Conservation (phyloP, 2,888 invertebrate genomes). For the Zhuqinia jingwanae region DNA sequence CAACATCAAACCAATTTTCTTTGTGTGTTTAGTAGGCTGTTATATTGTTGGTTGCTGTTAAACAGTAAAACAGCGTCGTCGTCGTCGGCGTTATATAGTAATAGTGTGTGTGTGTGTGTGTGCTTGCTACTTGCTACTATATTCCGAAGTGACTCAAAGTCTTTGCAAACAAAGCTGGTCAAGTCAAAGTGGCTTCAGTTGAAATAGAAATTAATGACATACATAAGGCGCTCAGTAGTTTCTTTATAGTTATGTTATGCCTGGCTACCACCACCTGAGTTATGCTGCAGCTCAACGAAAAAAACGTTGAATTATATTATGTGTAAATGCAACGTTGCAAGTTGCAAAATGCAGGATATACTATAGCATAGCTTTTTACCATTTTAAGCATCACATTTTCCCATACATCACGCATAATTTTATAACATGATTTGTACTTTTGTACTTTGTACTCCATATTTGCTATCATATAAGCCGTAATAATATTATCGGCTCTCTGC, state of each 20-base stretch:
- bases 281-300: background rate
- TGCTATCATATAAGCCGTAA: no score
- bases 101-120: background rate
- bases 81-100: no score
- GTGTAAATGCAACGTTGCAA: background rate
- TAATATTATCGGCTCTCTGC: no score
- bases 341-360: background rate
- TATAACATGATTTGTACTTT: conserved; percentile 24
- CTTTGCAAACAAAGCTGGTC: background rate
- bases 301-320: background rate
- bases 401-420: conserved; percentile 36
- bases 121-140: background rate
- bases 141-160: conserved; percentile 17
- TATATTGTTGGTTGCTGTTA: background rate
- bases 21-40: background rate
- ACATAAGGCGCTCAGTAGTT: conserved; percentile 5
- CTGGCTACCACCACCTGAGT: background rate
- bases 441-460: conserved; percentile 10
- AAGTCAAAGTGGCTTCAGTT: background rate
- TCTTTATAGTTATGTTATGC: background rate
- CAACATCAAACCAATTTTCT: conserved; percentile 14
- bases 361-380: conserved; percentile 1
- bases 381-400: conserved; percentile 23
- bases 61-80: no score
- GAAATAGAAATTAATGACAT: background rate